Conservation (phyloP, 64 coral and sea anemone genomes). For the Pocillopora damicornis region DNA sequence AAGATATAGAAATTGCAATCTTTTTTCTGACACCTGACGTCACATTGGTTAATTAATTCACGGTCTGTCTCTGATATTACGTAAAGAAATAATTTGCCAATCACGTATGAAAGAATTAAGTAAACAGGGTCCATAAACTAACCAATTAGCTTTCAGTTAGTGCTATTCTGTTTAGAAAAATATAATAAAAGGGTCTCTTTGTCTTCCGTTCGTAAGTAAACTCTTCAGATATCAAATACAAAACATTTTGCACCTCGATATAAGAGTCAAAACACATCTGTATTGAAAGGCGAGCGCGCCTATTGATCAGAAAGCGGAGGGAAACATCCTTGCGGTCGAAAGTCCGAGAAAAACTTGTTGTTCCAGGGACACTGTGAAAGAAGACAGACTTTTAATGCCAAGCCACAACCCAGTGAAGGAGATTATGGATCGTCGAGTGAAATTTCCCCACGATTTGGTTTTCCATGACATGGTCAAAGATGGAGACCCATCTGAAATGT, state of each 20-base stretch:
- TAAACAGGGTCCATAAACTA: neutral
- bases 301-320: neutral
- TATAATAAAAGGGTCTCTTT: slow-evolving; percentile 16
- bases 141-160: slow-evolving; percentile 32
- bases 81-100: neutral
- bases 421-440: slow-evolving; percentile 82
- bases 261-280: neutral
- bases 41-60: neutral
- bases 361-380: neutral
- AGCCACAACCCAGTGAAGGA: neutral
- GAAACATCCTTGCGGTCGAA: neutral
- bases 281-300: neutral
- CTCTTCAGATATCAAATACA: slow-evolving; percentile 17
- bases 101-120: neutral
- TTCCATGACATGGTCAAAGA: slow-evolving; percentile 98
- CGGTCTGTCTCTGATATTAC: neutral
- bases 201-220: slow-evolving; percentile 44
- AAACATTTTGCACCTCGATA: neutral
- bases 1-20: slow-evolving; percentile 2
- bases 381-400: neutral
- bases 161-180: slow-evolving; percentile 29
- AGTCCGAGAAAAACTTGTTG: neutral
- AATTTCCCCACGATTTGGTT: slow-evolving; percentile 91
- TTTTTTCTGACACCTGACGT: slow-evolving; percentile 16
- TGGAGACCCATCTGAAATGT: slow-evolving; percentile 90